Evolutionary conservation across 2,888 invertebrate species (phyloP).

Genomic region (Phragmatobia fuliginosa): DNA sequence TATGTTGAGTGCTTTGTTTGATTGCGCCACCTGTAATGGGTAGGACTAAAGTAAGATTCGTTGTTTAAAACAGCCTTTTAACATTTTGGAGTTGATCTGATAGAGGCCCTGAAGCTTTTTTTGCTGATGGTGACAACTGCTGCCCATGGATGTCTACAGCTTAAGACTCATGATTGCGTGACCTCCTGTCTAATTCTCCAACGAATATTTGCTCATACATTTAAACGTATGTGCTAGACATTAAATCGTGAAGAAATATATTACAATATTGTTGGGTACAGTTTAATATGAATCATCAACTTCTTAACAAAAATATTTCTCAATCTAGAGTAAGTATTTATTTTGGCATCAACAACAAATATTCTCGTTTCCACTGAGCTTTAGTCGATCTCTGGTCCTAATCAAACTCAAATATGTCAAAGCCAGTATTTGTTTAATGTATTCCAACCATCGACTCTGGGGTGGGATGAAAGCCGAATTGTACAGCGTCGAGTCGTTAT

Average conservation of each 20-base stretch:
- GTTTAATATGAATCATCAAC: neutral
- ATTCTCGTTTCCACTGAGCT: conserved; percentile 14
- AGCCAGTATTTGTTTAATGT: neutral
- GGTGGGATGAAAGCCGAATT: neutral
- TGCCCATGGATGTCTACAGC: no score
- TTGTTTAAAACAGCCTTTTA: no score
- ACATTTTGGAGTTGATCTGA: neutral
- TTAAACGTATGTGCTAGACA: no score
- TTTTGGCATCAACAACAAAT: neutral
- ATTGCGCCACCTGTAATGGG: conserved; percentile 91
- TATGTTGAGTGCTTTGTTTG: conserved; percentile 96
- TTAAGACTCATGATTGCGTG: no score
- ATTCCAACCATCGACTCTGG: neutral
- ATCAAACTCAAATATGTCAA: neutral
- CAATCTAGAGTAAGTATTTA: neutral
- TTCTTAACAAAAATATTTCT: neutral
- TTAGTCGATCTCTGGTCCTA: conserved; percentile 2
- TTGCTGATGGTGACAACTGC: no score
- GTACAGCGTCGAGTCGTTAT: neutral
- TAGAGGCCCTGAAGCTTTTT: no score
- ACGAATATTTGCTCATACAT: no score
- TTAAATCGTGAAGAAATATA: neutral
- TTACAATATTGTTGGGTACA: neutral
- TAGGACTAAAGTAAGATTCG: neutral
- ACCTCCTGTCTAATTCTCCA: no score